phyloP scores from a whole-genome alignment of 2,113 vertebrate genomes.

The Mobula birostris region DNA sequence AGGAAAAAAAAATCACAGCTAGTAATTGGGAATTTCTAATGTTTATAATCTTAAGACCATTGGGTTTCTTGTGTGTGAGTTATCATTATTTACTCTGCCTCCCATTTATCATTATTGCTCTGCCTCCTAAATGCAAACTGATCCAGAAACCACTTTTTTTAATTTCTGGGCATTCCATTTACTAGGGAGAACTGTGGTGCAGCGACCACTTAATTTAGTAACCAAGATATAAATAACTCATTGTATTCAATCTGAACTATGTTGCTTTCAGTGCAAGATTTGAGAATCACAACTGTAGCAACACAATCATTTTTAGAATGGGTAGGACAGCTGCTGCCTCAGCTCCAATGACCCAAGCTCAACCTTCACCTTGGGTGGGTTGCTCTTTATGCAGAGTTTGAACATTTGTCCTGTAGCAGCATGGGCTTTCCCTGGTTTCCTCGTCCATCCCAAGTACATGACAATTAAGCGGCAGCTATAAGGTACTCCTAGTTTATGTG shows the following conservation, averaged over 20 bases:
- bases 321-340: too few relatives aligned
- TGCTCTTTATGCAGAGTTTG: too few relatives aligned
- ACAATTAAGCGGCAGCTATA: too few relatives aligned
- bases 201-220: not conserved
- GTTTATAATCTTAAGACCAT: not conserved
- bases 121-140: not conserved
- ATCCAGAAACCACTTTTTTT: not conserved
- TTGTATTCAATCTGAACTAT: not conserved
- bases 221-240: not conserved
- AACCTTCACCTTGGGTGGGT: too few relatives aligned
- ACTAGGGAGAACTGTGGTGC: not conserved
- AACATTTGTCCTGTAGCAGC: too few relatives aligned
- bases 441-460: too few relatives aligned
- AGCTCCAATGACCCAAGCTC: too few relatives aligned
- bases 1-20: not conserved
- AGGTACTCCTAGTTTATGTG: too few relatives aligned
- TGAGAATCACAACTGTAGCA: not conserved
- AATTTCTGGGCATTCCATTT: not conserved
- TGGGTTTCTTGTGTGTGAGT: not conserved
- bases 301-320: not conserved
- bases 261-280: not conserved
- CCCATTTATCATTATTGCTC: not conserved
- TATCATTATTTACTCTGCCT: not conserved
- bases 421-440: too few relatives aligned
- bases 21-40: not conserved